phyloP scores from a whole-genome alignment of 1,140 invertebrate genomes.

The Megalonaias nervosa region DNA sequence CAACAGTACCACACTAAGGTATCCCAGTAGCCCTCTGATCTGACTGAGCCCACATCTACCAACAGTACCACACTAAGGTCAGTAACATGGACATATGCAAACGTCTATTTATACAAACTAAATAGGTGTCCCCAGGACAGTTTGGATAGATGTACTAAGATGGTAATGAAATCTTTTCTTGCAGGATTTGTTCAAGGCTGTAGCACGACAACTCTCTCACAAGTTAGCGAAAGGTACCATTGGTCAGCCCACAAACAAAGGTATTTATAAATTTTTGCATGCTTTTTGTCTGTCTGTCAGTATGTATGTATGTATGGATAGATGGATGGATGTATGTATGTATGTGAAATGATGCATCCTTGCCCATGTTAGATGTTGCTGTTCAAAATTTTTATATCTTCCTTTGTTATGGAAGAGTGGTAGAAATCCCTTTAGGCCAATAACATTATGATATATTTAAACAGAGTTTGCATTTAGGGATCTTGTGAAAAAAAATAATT shows the following conservation, averaged over 20 bases:
- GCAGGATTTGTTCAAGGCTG: conserved; percentile 59
- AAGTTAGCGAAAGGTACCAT: conserved; percentile 42
- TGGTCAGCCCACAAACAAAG: conserved; percentile 13
- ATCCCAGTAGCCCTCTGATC: no score
- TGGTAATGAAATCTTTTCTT: conserved; percentile 17
- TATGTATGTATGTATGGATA: no score
- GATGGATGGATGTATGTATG: background rate
- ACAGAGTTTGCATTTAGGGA: background rate
- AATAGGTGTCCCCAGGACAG: background rate
- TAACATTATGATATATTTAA: background rate
- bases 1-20: no score
- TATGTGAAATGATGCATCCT: background rate
- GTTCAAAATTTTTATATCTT: background rate
- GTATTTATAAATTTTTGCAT: conserved; percentile 1
- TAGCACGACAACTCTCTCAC: conserved; percentile 53
- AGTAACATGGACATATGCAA: background rate
- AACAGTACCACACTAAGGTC: background rate
- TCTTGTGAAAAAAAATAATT: no score
- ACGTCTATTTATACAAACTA: background rate
- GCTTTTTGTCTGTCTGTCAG: background rate
- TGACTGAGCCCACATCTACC: background rate
- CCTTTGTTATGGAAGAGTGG: no score
- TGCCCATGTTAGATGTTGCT: background rate
- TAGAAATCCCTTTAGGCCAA: background rate
- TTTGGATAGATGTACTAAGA: background rate